Base-by-base conservation (phyloP, 2,113 vertebrate species). In the Hucho hucho region DNA sequence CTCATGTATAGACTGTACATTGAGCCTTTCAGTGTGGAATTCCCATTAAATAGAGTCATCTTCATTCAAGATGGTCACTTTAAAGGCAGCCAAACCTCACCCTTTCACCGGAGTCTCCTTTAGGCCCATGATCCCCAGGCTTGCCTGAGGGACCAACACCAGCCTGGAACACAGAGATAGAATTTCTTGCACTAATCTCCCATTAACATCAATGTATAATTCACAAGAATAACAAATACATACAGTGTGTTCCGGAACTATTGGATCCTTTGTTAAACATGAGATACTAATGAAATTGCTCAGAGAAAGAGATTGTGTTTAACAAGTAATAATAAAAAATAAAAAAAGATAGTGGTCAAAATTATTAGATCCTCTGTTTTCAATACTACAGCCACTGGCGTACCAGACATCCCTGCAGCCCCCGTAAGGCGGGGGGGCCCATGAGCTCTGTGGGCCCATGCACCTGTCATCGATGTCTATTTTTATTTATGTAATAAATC, bases 31-130 rank as follows among this genome's bases (percentile, higher is more conserved):
- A 28, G 25, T n/a, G 28, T 37, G 26, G 16, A 18, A 66, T 37
- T 26, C 63, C 28, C 29, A 32, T 67, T 4, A 28, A 64, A 4
- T n/a, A 24, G 4, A 43, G 28, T 25, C n/a, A 64, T 7, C 9
- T 24, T 43, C 16, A 4, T 74, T 16, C 64, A 71, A 56, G 22
- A 65, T 46, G 12, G 58, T 85, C 49, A 67, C 26, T 26, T 18
- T 4, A 22, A 37, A 18, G 18, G 5, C 4, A 20, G 13, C 65
- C 26, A n/a, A 69, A 87, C 70, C 93, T 93, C 87, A 95, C 94
- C 84, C 83, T 88, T 75, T 94, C 88, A 70, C 95, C 95, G 75
- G 83, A 83, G 80, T 94, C 94, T 87, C 94, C 95, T 91, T 94
- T 94, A 56, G 90, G 88, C 56, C 93, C 93, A 53, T 84, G 84